Evolutionary conservation across 2,797 vertebrate species (phyloP).

Genomic region (Adelosebastes latens): DNA sequence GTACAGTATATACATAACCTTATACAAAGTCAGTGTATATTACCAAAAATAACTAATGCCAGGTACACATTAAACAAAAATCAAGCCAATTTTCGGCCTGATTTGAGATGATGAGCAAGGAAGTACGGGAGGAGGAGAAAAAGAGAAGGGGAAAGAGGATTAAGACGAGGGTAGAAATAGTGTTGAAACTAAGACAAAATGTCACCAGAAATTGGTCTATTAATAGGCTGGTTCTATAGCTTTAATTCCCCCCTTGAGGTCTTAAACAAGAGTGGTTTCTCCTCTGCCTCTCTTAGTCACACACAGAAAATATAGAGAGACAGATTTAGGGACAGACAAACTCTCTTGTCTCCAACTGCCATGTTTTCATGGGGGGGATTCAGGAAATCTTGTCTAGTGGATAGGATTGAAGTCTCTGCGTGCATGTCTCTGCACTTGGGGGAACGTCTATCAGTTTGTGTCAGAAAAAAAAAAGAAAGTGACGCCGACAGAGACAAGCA

Average conservation of each 20-base stretch:
- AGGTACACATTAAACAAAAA: too few relatives aligned
- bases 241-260: constrained; percentile 57
- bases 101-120: not conserved
- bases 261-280: constrained; percentile 40
- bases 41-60: too few relatives aligned
- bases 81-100: too few relatives aligned
- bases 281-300: constrained; percentile 18
- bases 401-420: constrained; percentile 36
- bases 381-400: constrained; percentile 41
- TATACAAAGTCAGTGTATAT: too few relatives aligned
- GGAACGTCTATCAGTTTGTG: constrained; percentile 24
- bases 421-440: constrained; percentile 8
- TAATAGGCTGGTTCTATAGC: constrained; percentile 47
- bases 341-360: constrained; percentile 8
- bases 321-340: constrained; percentile 12
- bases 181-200: constrained; percentile 11
- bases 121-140: not conserved
- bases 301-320: constrained; percentile 7
- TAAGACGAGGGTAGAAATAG: not conserved
- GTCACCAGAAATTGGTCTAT: constrained; percentile 52
- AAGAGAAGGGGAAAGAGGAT: not conserved
- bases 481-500: constrained; percentile 16
- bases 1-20: too few relatives aligned
- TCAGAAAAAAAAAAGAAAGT: not conserved
- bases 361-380: constrained; percentile 31